Conservation (phyloP, 1,140 invertebrate species). For the Drosophila pseudoananassae region DNA sequence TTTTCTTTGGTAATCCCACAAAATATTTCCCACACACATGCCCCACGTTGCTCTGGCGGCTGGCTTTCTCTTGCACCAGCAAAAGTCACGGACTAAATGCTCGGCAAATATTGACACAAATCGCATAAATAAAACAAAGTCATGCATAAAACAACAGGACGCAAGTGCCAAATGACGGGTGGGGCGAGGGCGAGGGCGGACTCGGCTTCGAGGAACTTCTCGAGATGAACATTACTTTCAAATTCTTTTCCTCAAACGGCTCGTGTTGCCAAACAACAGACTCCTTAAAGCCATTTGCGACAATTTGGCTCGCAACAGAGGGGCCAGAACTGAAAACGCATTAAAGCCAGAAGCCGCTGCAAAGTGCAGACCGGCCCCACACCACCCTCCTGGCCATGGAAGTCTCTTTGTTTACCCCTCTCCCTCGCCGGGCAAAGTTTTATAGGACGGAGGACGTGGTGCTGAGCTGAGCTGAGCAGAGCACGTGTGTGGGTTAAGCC, state of each 20-base stretch:
- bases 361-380: slow-evolving; percentile 12
- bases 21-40: slow-evolving; percentile 19
- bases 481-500: slow-evolving; percentile 22
- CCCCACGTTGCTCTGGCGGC: not conserved
- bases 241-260: not conserved
- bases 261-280: not conserved
- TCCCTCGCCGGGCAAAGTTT: slow-evolving; percentile 39
- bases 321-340: slow-evolving; percentile 25
- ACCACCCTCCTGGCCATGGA: not conserved
- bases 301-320: not conserved
- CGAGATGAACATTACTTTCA: not conserved
- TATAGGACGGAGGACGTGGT: slow-evolving; percentile 3
- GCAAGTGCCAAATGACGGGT: slow-evolving; percentile 3
- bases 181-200: not conserved
- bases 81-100: slow-evolving; percentile 63
- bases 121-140: slow-evolving; percentile 66
- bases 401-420: slow-evolving; percentile 42
- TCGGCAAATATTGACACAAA: slow-evolving; percentile 71
- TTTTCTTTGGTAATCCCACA: slow-evolving; percentile 42
- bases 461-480: no score
- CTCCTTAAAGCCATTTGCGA: not conserved
- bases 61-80: slow-evolving; percentile 2
- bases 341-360: slow-evolving; percentile 48
- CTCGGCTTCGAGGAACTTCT: not conserved
- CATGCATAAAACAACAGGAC: slow-evolving; percentile 54